These are phyloP conservation scores for Bubo blakistoni DNA, from an alignment of 2,113 vertebrate genomes.

Conservation along the genomic window DNA sequence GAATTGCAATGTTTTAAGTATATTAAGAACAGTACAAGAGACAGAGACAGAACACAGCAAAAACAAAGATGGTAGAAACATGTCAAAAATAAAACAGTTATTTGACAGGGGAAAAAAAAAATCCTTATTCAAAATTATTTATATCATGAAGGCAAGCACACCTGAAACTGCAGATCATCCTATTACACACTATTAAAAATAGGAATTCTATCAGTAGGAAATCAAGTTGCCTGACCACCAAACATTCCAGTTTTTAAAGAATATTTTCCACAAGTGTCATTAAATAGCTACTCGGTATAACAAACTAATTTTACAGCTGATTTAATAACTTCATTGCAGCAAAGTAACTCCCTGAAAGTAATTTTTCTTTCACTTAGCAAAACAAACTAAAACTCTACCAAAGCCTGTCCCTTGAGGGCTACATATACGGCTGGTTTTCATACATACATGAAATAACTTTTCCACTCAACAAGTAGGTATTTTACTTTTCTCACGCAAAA, in stretches of 20 bases:
- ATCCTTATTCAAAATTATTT: not conserved
- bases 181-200: not conserved
- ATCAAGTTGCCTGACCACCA: not conserved
- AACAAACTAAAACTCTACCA: not conserved
- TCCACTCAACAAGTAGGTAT: not conserved
- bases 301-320: not conserved
- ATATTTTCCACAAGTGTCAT: not conserved
- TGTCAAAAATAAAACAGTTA: not conserved
- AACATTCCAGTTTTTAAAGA: not conserved
- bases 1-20: not conserved
- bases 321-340: not conserved
- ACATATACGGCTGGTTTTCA: not conserved
- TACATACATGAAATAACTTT: not conserved
- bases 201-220: not conserved
- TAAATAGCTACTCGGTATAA: not conserved
- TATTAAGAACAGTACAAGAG: not conserved
- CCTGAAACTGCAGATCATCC: not conserved
- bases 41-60: not conserved
- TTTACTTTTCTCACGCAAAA: not conserved
- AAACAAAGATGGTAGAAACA: not conserved
- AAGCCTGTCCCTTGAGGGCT: not conserved
- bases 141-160: not conserved
- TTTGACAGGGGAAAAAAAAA: not conserved
- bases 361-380: not conserved
- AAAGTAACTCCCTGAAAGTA: not conserved